These are phyloP conservation scores for Eidolon dupreanum DNA, from an alignment of 2,797 vertebrate species.

Conservation along the genomic window DNA sequence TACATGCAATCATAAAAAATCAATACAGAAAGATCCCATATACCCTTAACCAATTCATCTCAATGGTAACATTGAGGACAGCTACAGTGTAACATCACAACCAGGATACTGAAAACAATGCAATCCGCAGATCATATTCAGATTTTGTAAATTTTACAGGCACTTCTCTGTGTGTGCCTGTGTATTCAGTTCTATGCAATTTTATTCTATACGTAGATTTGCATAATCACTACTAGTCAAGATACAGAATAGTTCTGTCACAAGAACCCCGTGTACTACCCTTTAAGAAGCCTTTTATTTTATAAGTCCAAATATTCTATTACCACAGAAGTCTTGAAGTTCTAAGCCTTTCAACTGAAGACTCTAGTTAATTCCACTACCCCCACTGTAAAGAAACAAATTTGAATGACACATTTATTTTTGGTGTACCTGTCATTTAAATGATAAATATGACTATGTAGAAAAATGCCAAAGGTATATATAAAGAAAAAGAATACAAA, in stretches of 20 bases:
- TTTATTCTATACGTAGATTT: background rate
- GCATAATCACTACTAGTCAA: background rate
- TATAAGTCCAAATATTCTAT: background rate
- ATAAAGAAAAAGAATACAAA: background rate
- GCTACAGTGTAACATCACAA: background rate
- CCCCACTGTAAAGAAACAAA: slow-evolving; percentile 5
- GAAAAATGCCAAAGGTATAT: background rate
- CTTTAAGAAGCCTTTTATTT: slow-evolving; percentile 13
- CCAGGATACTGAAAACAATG: background rate
- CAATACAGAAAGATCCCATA: background rate
- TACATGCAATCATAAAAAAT: background rate
- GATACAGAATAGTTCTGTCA: background rate
- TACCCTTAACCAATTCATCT: background rate
- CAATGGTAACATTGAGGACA: background rate
- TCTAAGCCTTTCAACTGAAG: background rate
- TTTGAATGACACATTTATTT: background rate
- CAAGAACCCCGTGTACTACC: background rate
- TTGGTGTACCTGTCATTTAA: slow-evolving; percentile 5
- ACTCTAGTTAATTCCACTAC: background rate
- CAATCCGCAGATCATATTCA: background rate
- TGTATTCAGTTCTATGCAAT: background rate
- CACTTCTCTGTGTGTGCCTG: background rate
- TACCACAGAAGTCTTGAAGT: background rate
- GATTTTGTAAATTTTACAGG: background rate
- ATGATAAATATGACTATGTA: background rate